A percentile compares a stretch with the other conserved stretches of the same genome.
Evolutionary conservation across 2,113 vertebrate genomes (phyloP).

Genomic region (Limanda limanda): DNA sequence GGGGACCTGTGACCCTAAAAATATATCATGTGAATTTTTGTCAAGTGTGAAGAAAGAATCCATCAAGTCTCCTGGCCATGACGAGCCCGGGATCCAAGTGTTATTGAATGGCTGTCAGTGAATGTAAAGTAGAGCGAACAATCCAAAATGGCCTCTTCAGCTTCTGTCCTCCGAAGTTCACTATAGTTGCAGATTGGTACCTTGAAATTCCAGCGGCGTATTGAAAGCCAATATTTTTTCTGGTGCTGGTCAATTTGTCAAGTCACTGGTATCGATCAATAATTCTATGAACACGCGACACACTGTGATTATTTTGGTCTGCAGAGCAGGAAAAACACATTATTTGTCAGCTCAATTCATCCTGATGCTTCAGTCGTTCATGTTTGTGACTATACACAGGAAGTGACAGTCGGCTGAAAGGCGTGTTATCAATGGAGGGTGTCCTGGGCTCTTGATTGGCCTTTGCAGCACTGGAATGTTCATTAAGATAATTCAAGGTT

Average conservation of each 20-base stretch:
- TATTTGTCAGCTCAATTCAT: neutral
- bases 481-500: slow-evolving; percentile 47
- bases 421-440: slow-evolving; percentile 2
- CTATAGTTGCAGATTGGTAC: neutral
- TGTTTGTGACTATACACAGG: slow-evolving; percentile 11
- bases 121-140: neutral
- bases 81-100: neutral
- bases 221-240: neutral
- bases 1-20: neutral
- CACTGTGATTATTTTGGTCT: neutral
- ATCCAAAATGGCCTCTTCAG: neutral
- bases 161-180: neutral
- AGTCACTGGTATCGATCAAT: slow-evolving; percentile 8
- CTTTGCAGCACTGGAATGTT: slow-evolving; percentile 27
- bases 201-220: neutral
- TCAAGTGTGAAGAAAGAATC: neutral
- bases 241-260: slow-evolving; percentile 16
- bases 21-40: slow-evolving; percentile 2
- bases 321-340: neutral
- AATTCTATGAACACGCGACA: neutral
- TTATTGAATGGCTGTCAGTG: neutral
- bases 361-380: neutral
- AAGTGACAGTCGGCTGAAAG: neutral
- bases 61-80: neutral
- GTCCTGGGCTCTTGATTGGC: slow-evolving; percentile 26